A percentile compares a stretch with the other conserved stretches of the same genome.
These are phyloP conservation scores for Nomia melanderi DNA, from an alignment of 1,140 invertebrate genomes.

Conservation along the genomic window DNA sequence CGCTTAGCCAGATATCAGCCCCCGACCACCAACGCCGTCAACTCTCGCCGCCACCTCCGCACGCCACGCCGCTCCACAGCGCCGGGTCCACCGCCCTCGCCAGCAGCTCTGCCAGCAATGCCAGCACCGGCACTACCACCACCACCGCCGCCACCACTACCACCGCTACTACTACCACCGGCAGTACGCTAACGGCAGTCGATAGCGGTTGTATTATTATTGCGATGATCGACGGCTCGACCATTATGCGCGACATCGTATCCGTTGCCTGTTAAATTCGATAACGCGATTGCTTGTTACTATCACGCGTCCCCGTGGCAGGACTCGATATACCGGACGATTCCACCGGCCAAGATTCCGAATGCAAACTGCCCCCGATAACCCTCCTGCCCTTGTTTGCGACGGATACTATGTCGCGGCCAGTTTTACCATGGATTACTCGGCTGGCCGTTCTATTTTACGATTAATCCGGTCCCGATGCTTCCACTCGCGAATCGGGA, in stretches of 20 bases:
- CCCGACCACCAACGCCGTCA: slow-evolving; percentile 60
- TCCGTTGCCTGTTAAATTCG: slow-evolving; percentile 50
- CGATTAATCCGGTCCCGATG: too few species aligned
- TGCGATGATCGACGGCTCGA: slow-evolving; percentile 38
- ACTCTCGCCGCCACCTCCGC: slow-evolving; percentile 66
- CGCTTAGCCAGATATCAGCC: slow-evolving; percentile 75
- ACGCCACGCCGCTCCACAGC: background rate
- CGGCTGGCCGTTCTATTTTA: too few species aligned
- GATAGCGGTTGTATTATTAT: slow-evolving; percentile 51
- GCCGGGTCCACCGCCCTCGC: background rate
- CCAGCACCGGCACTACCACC: slow-evolving; percentile 11
- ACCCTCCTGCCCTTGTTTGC: background rate
- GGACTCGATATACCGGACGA: background rate
- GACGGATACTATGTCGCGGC: background rate
- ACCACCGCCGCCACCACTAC: too few species aligned
- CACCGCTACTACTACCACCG: too few species aligned
- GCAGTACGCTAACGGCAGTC: slow-evolving; percentile 22
- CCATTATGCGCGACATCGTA: slow-evolving; percentile 29
- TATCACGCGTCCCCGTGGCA: background rate
- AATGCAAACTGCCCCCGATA: background rate
- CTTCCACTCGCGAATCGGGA: too few species aligned
- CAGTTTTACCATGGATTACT: too few species aligned
- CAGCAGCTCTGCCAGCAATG: slow-evolving; percentile 7
- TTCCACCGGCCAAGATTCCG: background rate
- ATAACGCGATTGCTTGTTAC: slow-evolving; percentile 37